These are phyloP conservation scores for Zelleria hepariella DNA, from an alignment of 2,888 invertebrate genomes.

Conservation along the genomic window DNA sequence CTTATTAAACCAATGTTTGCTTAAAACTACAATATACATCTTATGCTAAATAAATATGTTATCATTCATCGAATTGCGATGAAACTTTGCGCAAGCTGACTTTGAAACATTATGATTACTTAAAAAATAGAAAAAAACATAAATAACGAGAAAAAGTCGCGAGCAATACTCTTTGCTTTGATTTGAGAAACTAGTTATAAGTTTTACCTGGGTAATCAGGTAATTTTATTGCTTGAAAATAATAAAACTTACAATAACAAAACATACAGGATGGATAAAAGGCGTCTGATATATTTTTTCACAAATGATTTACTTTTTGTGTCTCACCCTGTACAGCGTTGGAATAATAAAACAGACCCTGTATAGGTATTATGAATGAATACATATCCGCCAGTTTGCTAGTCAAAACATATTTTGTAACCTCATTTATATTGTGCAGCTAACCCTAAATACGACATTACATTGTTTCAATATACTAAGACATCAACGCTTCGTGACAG, in stretches of 20 bases:
- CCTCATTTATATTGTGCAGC: neutral
- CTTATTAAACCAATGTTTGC: constrained; percentile 14
- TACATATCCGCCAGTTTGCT: constrained; percentile 53
- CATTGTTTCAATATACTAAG: neutral
- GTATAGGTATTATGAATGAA: constrained; percentile 23
- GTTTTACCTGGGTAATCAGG: no score
- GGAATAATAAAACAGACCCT: neutral
- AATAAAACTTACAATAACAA: no score
- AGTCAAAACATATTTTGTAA: constrained; percentile 26
- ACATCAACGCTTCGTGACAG: neutral
- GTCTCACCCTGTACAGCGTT: neutral
- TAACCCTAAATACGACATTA: neutral
- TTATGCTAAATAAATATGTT: no score
- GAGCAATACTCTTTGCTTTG: no score
- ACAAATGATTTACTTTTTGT: neutral
- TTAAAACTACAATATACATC: no score
- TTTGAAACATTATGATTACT: no score
- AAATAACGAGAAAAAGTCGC: no score
- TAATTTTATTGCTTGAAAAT: no score
- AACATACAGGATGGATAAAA: neutral
- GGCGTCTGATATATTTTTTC: neutral
- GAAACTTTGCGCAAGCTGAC: no score
- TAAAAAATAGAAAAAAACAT: no score
- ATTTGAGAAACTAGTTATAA: no score
- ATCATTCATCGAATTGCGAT: no score